Conservation (phyloP, 2,888 invertebrate species). For the Atherix ibis region DNA sequence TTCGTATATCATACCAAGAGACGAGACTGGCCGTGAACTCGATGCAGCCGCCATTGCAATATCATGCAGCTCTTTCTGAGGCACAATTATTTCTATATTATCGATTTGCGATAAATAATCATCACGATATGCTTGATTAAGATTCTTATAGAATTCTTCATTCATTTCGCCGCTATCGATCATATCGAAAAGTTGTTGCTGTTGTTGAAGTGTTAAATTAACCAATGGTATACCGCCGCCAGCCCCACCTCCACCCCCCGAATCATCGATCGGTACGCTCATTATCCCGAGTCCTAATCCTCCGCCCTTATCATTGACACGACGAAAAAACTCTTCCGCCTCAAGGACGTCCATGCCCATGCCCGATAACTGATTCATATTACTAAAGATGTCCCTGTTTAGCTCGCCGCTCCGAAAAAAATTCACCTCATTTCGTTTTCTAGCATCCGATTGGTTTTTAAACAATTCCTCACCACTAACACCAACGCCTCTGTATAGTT, state of each 20-base stretch:
- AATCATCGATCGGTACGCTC: slow-evolving; percentile 23
- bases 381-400: slow-evolving; percentile 16
- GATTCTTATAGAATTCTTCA: slow-evolving; percentile 74
- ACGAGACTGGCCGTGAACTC: slow-evolving; percentile 48
- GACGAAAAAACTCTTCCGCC: slow-evolving; percentile 24
- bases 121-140: slow-evolving; percentile 76
- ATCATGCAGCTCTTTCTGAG: slow-evolving; percentile 12
- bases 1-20: slow-evolving; percentile 77
- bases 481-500: slow-evolving; percentile 18
- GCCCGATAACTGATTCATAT: slow-evolving; percentile 12
- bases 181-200: too few species aligned
- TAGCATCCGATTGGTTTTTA: slow-evolving; percentile 7
- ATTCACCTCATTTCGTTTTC: slow-evolving; percentile 15
- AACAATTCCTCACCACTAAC: slow-evolving; percentile 10
- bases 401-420: slow-evolving; percentile 20
- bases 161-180: slow-evolving; percentile 47
- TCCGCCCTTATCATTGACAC: slow-evolving; percentile 21
- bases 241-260: slow-evolving; percentile 8
- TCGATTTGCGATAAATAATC: slow-evolving; percentile 29
- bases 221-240: too few species aligned
- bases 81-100: slow-evolving; percentile 9
- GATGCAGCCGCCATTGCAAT: slow-evolving; percentile 12
- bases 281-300: slow-evolving; percentile 20
- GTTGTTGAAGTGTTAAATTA: background rate
- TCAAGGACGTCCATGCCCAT: slow-evolving; percentile 8